Base-by-base conservation (phyloP, 2,113 vertebrate species). In the Pao palembangensis region DNA sequence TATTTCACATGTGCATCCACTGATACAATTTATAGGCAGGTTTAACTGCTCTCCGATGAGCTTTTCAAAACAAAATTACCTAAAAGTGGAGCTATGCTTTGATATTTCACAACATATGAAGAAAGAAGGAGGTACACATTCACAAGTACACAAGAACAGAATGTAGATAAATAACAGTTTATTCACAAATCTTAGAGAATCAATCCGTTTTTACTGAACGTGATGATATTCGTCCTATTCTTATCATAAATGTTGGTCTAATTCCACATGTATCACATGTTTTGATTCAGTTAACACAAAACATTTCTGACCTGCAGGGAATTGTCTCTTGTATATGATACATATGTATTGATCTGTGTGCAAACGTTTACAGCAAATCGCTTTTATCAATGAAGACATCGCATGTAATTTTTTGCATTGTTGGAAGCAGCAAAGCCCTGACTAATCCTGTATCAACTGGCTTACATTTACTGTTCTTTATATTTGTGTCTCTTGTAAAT, bases 41-140 rank as follows among this genome's bases (percentile, higher is more conserved):
- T 81, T 89, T 90, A 64, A 88, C 80, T 77, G 78, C 69, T 77
- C 88, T 87, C 86, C 28, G 5, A 83, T 86, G 85, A 78, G 79
- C 78, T 58, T 47, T 82, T 75, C 61, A 72, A 72, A 82, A 79
- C 64, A 84, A 88, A 86, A 85, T 73, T 71, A 79, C 50, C 53
- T 55, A 83, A 85, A 83, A 84, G 80, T 61, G 58, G 67, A 78
- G 65, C 13, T 58, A 71, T 84, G 69, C 73, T 51, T 19, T 78
- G 61, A 79, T 84, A 72, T 87, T 89, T 89, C 76, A 86, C 80
- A 71, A 64, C 66, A 62, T 58, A 85, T 65, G 65, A 85, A 84
- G 71, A 73, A 75, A 79, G 70, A 84, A 85, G 85, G 79, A 75
- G 70, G 66, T 48, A 70, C 34, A 12, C 34, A 78, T 83, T 86